These are phyloP conservation scores for Epirrhoe tristata DNA, from an alignment of 2,888 invertebrate genomes.

Conservation along the genomic window DNA sequence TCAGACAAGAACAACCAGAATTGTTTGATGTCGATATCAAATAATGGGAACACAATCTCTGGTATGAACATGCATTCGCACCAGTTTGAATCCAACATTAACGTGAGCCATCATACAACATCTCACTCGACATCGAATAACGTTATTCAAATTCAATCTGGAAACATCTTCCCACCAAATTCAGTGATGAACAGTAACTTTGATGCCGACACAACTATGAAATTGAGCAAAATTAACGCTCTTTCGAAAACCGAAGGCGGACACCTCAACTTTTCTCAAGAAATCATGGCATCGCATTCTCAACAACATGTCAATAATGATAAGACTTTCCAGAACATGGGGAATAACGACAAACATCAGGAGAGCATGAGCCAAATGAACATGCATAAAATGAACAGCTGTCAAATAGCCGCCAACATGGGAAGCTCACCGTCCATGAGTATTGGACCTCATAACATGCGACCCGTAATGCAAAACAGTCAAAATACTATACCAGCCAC, in stretches of 20 bases:
- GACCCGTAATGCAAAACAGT: slow-evolving; percentile 70
- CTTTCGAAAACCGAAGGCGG: slow-evolving; percentile 80
- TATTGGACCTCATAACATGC: slow-evolving; percentile 77
- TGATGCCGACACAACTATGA: slow-evolving; percentile 78
- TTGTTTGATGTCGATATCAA: slow-evolving; percentile 69
- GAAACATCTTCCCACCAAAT: slow-evolving; percentile 77
- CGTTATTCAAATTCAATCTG: slow-evolving; percentile 79
- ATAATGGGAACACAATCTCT: slow-evolving; percentile 59
- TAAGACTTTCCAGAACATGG: slow-evolving; percentile 77
- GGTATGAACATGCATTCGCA: slow-evolving; percentile 71
- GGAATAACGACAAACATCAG: slow-evolving; percentile 71
- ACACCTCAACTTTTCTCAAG: slow-evolving; percentile 78
- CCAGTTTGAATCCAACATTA: slow-evolving; percentile 72
- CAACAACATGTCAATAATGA: slow-evolving; percentile 78
- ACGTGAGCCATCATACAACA: slow-evolving; percentile 73
- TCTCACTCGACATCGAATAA: slow-evolving; percentile 74
- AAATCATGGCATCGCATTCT: slow-evolving; percentile 80
- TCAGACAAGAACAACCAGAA: slow-evolving; percentile 72
- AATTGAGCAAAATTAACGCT: slow-evolving; percentile 79
- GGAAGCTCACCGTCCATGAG: slow-evolving; percentile 72
- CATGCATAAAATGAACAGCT: slow-evolving; percentile 76
- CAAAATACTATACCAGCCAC: slow-evolving; percentile 69
- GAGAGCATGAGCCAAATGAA: slow-evolving; percentile 72
- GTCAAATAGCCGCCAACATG: slow-evolving; percentile 73
- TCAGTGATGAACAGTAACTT: slow-evolving; percentile 74